Base-by-base conservation (phyloP, 2,797 vertebrate genomes). In the Balearica regulorum region DNA sequence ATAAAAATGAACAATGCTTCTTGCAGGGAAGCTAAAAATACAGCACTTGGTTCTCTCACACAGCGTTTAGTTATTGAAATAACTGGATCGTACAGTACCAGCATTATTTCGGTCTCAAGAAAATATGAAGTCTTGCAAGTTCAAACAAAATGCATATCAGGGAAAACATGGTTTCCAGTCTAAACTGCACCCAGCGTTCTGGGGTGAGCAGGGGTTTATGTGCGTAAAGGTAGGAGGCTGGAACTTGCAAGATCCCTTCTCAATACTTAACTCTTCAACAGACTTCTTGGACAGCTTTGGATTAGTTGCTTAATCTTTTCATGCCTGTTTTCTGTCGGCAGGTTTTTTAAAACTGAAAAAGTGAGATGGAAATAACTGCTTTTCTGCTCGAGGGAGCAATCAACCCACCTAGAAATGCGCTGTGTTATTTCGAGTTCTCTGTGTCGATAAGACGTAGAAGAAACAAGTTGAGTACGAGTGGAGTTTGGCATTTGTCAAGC, bases 1-100 rank as follows among this genome's bases (percentile, higher is more conserved):
- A 95, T 96, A 92, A 97, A 96, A 97, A 93, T 76, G 95, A 96
- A 95, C 93, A 97, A 91, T 90, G 94, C 93, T 92, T 93, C 94
- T 95, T 83, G 64, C 89, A 93, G 94, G 54, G 89, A 93, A 93
- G 84, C 95, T 97, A 97, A 96, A 96, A 97, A 96, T 97, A 97
- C 91, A 93, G 80, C 76, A 26, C 85, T 93, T 22, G 6, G 43
- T 90, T 93, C 90, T 89, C 51, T 91, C 24, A 3, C 72, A 44
- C 55, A 41, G 84, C 57, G 54, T 76, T 93, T 60, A 79, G 94
- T 92, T 90, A 84, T 83, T 95, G 92, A 96, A 96, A 90, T 96
- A 94, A 82, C 92, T 93, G 78, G 89, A 90, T 93, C 24, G 18
- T 72, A 54, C 82, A 76, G 70, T 73, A 37, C 62, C 14, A 3